Evolutionary conservation across 2,797 vertebrate species (phyloP), one percentile per base, ranked within the genome.

Genomic region (Channallabes apus): DNA sequence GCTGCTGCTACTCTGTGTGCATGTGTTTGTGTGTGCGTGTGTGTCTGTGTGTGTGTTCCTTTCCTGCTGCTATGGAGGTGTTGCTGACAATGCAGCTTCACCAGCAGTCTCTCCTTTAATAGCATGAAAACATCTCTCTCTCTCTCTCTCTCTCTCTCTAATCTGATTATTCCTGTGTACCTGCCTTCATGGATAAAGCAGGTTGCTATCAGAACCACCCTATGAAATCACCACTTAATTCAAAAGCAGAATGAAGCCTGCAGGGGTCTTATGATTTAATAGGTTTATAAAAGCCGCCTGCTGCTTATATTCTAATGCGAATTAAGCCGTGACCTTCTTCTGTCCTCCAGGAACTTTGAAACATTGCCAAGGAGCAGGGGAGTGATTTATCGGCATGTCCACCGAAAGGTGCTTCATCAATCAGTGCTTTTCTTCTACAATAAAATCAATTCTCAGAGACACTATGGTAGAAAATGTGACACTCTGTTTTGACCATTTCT

Each of bases 101-200:
- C 86, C 77, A 83, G 82, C 82, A 84, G 77, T 80, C 68, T 68
- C 80, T 54, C 29, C 35, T 80, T 76, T 68, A 73, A 46, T 56
- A 32, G n/a, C 38, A 6, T 41, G 22, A 83, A 56, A 54, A 35
- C 67, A 67, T 3, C 76, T 79, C 59, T 80, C 59, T 24, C 77
- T 24, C 76, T 78, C 56, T 38, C 76, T n/a, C 76, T 78, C 29
- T 59, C 56, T 59, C 29, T 32, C 29, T 68, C 32, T 18, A 67
- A 77, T 67, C 18, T 41, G 46, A 59, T 80, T 75, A 46, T n/a
- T 29, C 24, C 65, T 51, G 14, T 46, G 56, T 32, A 62, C 41
- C 82, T 77, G 20, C 29, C n/a, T 11, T 82, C n/a, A 69, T 29
- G 29, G 29, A n/a, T 61, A 24, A 77, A 59, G 4, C 71, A 77